Evolutionary conservation across 2,888 invertebrate species (phyloP), one percentile per base, ranked within the genome.

Genomic region (Orchesellides sinensis): DNA sequence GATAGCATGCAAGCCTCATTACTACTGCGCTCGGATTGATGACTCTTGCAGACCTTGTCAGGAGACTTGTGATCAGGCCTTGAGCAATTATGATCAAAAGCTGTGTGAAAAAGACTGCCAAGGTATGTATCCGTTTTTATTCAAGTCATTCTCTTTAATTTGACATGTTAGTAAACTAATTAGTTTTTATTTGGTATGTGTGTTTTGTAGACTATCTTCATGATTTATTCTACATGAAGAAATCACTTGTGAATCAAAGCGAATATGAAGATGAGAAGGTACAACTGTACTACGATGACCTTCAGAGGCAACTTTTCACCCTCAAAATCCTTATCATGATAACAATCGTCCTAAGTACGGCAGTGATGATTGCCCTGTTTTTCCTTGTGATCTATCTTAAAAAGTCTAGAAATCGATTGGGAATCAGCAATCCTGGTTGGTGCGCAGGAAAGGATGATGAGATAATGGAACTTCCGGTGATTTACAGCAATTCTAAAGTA

Each of bases 141-240:
- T 49, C 17, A 19, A n/a, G 3, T 47, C 47, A 10, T 47, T 17
- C 1, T 19, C 3, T 49, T 49, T 19, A 1, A 3, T 49, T 3
- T 17, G n/a, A 21, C 19, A 17, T 17, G 19, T 4, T 21, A 21
- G 10, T 54, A 12, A 14, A 19, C n/a, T n/a, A n/a, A n/a, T n/a
- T n/a, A n/a, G n/a, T n/a, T n/a, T n/a, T 47, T 52, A 21, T 19
- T 40, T n/a, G n/a, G n/a, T n/a, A n/a, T n/a, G n/a, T n/a, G n/a
- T n/a, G n/a, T n/a, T n/a, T n/a, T 79, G 3, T 25, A 83, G 83
- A 83, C 49, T 83, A 80, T 47, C 54, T 83, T n/a, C 83, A 83
- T 56, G 83, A 83, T 23, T 47, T 79, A 61, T 78, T 73, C 47
- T 83, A 83, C 59, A 70, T 83, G 74, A 52, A 75, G 56, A 78